Conservation (phyloP, 1,140 invertebrate species). For the Catajapyx aquilonaris region DNA sequence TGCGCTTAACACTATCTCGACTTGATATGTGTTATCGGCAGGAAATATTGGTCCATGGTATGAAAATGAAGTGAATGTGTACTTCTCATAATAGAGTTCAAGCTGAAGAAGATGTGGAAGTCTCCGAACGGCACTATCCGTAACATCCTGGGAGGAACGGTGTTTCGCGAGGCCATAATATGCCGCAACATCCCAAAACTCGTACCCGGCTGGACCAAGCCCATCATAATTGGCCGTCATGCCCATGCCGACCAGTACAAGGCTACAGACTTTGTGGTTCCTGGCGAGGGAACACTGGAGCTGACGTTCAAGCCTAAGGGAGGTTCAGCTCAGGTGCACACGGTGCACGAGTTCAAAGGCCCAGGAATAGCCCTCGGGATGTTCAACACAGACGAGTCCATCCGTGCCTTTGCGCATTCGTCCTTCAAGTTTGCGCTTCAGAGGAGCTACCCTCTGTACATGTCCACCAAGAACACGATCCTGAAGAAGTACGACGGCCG, state of each 20-base stretch:
- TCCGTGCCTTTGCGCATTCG: constrained; percentile 35
- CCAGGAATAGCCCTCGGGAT: constrained; percentile 81
- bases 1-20: too few species aligned
- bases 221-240: constrained; percentile 95
- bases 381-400: constrained; percentile 92
- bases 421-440: constrained; percentile 34
- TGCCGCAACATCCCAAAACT: constrained; percentile 94
- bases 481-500: constrained; percentile 43
- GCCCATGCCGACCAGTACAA: constrained; percentile 96
- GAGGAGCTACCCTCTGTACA: constrained; percentile 31
- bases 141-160: constrained; percentile 93
- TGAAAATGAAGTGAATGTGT: too few species aligned
- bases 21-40: too few species aligned
- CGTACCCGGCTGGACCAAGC: constrained; percentile 85
- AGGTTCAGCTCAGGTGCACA: constrained; percentile 33
- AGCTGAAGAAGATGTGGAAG: constrained; percentile 98
- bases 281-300: constrained; percentile 66
- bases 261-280: constrained; percentile 85
- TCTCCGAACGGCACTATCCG: constrained; percentile 97
- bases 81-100: constrained; percentile 63
- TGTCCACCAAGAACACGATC: constrained; percentile 48
- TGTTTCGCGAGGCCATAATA: constrained; percentile 88
- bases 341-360: constrained; percentile 64
- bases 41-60: too few species aligned
- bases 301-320: constrained; percentile 49